Evolutionary conservation across 2,113 vertebrate species (phyloP).

Genomic region (Alouatta palliata): DNA sequence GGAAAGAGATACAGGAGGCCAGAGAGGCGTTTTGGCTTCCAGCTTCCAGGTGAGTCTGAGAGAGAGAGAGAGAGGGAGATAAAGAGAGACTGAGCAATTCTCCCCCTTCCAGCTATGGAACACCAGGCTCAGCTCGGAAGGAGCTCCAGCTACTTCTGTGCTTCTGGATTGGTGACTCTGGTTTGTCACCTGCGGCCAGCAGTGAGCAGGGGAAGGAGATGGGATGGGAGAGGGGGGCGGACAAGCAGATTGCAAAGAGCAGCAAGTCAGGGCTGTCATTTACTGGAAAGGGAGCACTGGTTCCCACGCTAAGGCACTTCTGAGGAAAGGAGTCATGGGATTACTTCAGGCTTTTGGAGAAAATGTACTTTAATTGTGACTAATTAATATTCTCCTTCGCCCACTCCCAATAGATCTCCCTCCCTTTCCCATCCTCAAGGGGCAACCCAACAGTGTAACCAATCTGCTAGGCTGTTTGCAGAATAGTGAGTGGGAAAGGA

Average conservation of each 20-base stretch:
- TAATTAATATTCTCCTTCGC: neutral
- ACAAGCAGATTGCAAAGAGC: neutral
- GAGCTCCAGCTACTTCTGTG: neutral
- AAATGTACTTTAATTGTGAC: conserved; percentile 62
- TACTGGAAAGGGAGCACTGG: neutral
- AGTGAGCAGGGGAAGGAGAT: neutral
- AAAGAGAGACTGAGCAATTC: neutral
- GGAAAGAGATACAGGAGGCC: neutral
- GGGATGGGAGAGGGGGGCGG: neutral
- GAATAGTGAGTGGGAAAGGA: conserved; percentile 33
- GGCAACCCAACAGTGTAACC: neutral
- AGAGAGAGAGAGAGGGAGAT: too few species aligned
- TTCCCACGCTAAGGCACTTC: neutral
- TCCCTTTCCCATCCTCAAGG: neutral
- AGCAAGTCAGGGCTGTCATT: neutral
- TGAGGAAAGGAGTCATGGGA: conserved; percentile 32
- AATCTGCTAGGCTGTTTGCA: neutral
- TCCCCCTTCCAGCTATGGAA: neutral
- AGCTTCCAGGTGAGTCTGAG: neutral
- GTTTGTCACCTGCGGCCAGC: neutral
- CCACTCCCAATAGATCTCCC: neutral
- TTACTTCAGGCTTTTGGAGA: conserved; percentile 6
- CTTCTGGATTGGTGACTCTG: neutral
- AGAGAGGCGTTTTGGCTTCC: neutral
- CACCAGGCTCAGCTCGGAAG: neutral